Conservation (phyloP, 2,797 vertebrate species). For the Cuculus canorus region DNA sequence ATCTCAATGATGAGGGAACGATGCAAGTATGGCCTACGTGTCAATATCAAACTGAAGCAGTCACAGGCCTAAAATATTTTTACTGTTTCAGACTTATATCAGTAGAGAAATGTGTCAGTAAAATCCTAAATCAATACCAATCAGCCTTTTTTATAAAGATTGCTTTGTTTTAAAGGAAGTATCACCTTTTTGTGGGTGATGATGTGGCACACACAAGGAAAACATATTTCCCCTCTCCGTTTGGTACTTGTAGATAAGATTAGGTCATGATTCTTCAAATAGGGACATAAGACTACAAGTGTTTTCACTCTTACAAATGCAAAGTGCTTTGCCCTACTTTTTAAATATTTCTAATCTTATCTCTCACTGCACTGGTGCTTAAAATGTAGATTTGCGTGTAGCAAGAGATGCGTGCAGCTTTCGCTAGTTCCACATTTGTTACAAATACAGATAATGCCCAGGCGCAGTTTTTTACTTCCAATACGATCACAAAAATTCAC, state of each 20-base stretch:
- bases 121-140: background rate
- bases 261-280: background rate
- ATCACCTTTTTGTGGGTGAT: background rate
- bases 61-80: background rate
- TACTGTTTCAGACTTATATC: background rate
- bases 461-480: background rate
- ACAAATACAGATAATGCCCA: background rate
- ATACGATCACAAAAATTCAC: background rate
- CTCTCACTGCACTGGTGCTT: background rate
- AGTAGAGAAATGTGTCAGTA: accelerated
- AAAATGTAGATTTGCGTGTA: background rate
- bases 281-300: background rate
- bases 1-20: background rate
- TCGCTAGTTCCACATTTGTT: background rate
- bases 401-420: background rate
- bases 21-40: background rate
- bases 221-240: background rate
- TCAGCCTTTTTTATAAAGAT: background rate
- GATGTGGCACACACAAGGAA: background rate
- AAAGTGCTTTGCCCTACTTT: background rate
- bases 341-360: background rate
- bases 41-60: background rate
- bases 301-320: background rate
- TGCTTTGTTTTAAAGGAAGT: background rate
- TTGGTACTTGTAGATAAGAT: background rate